These are phyloP conservation scores for Oscheius sp. DNA, from an alignment of 2,888 invertebrate species.

Conservation along the genomic window DNA sequence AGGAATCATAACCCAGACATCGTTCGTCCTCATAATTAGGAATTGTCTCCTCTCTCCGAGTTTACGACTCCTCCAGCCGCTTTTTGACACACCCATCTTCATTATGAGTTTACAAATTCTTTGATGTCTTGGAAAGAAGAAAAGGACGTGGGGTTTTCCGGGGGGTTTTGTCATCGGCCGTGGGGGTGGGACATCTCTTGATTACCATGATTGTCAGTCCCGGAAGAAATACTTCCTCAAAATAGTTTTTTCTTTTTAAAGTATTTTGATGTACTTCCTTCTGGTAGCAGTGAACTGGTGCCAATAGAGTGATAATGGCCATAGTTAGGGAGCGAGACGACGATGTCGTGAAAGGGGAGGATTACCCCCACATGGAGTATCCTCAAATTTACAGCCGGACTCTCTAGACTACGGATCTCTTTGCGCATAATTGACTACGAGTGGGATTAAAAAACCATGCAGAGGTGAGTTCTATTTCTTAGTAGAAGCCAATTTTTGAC, in stretches of 20 bases:
- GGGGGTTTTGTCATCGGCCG: too few relatives aligned
- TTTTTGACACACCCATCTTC: too few relatives aligned
- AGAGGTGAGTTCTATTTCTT: constrained; percentile 13
- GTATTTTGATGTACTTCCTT: neutral
- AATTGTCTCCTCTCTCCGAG: too few relatives aligned
- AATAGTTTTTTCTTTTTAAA: neutral
- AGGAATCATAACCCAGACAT: too few relatives aligned
- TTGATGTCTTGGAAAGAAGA: too few relatives aligned
- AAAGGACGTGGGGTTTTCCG: too few relatives aligned
- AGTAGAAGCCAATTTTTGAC: neutral
- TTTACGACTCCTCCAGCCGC: too few relatives aligned
- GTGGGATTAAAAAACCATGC: neutral
- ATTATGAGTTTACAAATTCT: too few relatives aligned
- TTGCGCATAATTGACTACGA: constrained; percentile 1
- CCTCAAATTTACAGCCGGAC: constrained; percentile 12
- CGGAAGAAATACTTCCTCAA: neutral
- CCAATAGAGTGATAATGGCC: constrained; percentile 18
- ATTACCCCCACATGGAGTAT: constrained; percentile 30
- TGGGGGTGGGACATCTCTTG: too few relatives aligned
- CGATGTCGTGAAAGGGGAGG: constrained; percentile 27
- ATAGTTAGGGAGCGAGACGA: constrained; percentile 15
- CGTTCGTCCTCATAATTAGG: too few relatives aligned
- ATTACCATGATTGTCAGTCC: too few relatives aligned
- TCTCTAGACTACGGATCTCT: neutral
- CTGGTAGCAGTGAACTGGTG: neutral